These are phyloP conservation scores for Hyposoter didymator DNA, from an alignment of 2,888 invertebrate species.

Conservation along the genomic window DNA sequence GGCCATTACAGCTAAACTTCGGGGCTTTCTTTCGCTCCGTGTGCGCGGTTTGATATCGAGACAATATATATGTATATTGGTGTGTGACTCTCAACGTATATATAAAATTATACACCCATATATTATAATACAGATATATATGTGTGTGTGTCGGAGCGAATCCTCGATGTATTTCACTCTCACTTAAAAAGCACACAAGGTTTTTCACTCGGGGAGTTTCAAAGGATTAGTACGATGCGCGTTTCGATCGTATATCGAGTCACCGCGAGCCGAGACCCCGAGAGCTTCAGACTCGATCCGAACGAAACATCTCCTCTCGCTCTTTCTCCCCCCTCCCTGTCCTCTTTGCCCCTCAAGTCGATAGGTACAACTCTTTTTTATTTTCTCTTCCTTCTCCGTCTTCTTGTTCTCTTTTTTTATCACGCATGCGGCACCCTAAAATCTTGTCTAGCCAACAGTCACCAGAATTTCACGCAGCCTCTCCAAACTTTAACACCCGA, in stretches of 20 bases:
- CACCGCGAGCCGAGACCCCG: slow-evolving; percentile 36
- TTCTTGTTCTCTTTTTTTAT: slow-evolving; percentile 24
- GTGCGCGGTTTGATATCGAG: slow-evolving; percentile 36
- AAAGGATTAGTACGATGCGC: slow-evolving; percentile 36
- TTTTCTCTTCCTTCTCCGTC: not conserved
- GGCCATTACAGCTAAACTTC: slow-evolving; percentile 83
- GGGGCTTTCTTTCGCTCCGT: slow-evolving; percentile 72
- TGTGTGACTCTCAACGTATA: not conserved
- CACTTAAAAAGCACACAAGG: not conserved
- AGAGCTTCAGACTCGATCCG: slow-evolving; percentile 38
- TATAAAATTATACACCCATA: slow-evolving; percentile 6
- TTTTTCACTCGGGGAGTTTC: slow-evolving; percentile 13
- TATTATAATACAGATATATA: not conserved
- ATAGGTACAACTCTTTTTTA: slow-evolving; percentile 32
- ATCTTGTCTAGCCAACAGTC: slow-evolving; percentile 1
- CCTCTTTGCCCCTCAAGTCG: slow-evolving; percentile 20
- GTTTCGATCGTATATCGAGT: slow-evolving; percentile 32
- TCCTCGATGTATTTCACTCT: slow-evolving; percentile 30
- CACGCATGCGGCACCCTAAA: slow-evolving; percentile 51
- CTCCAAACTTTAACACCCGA: slow-evolving; percentile 11
- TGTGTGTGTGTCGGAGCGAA: slow-evolving; percentile 5
- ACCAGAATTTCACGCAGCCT: slow-evolving; percentile 33
- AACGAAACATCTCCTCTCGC: slow-evolving; percentile 33
- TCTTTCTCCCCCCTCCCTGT: not conserved
- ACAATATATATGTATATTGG: slow-evolving; percentile 8